Conservation (phyloP, 2,113 vertebrate genomes). For the Oryzias curvinotus region DNA sequence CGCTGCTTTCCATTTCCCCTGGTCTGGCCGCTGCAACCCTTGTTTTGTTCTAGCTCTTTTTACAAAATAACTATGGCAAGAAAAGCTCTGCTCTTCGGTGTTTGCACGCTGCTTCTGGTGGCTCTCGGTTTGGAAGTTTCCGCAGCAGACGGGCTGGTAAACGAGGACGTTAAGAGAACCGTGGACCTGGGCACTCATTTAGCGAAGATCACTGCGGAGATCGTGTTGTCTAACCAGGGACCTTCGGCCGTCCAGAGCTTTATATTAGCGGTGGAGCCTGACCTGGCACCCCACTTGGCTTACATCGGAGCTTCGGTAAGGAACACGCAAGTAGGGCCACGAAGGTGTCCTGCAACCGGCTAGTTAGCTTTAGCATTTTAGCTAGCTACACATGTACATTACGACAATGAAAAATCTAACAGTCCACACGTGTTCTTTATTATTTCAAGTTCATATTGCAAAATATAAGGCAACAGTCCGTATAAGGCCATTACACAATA, state of each 20-base stretch:
- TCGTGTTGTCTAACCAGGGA: conserved; percentile 82
- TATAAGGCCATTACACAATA: background rate
- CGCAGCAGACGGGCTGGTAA: conserved; percentile 77
- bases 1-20: conserved; percentile 40
- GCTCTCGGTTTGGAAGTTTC: conserved; percentile 45
- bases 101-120: conserved; percentile 57
- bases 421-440: background rate
- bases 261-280: conserved; percentile 85
- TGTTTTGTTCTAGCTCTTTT: background rate
- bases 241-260: conserved; percentile 76
- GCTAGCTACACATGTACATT: background rate
- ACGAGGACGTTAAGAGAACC: conserved; percentile 90
- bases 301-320: conserved; percentile 91
- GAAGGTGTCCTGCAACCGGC: background rate
- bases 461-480: accelerated
- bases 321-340: background rate
- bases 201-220: conserved; percentile 89
- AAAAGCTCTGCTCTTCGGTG: conserved; percentile 8
- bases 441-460: too few relatives aligned
- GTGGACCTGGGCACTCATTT: conserved; percentile 92
- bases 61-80: conserved; percentile 28
- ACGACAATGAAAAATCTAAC: background rate
- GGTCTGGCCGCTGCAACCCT: background rate
- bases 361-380: conserved; percentile 49
- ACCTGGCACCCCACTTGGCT: conserved; percentile 84